Percentiles rank a stretch among this genome's conserved stretches.
phyloP scores from a whole-genome alignment of 2,113 vertebrate species.

The Triplophysa tibetana region DNA sequence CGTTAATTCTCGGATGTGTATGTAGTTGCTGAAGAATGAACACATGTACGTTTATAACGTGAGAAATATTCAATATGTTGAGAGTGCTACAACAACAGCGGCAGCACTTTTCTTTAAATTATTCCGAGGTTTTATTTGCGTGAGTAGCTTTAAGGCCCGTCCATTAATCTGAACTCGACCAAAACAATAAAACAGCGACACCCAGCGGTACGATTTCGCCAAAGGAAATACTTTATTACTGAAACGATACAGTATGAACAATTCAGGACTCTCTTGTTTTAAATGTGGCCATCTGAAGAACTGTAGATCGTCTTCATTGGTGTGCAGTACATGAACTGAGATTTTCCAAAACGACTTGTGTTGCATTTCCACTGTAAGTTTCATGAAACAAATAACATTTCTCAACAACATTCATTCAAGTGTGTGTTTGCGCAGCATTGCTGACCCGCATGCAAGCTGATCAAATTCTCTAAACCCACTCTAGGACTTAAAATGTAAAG shows the following conservation, averaged over 20 bases:
- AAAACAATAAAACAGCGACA: not conserved
- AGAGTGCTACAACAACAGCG: too few species aligned
- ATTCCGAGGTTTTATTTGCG: too few species aligned
- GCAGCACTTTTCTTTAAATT: too few species aligned
- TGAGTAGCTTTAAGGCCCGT: too few species aligned
- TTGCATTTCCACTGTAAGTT: constrained; percentile 27
- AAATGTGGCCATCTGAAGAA: constrained; percentile 11
- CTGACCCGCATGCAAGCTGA: constrained; percentile 62
- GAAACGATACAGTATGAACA: not conserved
- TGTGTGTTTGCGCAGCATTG: constrained; percentile 51
- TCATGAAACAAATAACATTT: constrained; percentile 15
- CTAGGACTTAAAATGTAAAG: constrained; percentile 15
- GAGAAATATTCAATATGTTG: too few species aligned
- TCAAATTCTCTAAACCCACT: not conserved
- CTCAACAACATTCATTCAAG: constrained; percentile 19
- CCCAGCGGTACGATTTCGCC: not conserved
- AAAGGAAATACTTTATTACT: not conserved
- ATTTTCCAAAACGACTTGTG: not conserved
- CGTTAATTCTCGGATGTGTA: too few species aligned
- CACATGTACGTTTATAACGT: too few species aligned
- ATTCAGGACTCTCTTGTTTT: constrained; percentile 7
- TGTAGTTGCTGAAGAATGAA: too few species aligned
- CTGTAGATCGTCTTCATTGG: not conserved
- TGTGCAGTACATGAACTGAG: not conserved
- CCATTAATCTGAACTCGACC: not conserved